Conservation (phyloP, 2,797 vertebrate genomes). For the Pipistrellus pipistrellus region DNA sequence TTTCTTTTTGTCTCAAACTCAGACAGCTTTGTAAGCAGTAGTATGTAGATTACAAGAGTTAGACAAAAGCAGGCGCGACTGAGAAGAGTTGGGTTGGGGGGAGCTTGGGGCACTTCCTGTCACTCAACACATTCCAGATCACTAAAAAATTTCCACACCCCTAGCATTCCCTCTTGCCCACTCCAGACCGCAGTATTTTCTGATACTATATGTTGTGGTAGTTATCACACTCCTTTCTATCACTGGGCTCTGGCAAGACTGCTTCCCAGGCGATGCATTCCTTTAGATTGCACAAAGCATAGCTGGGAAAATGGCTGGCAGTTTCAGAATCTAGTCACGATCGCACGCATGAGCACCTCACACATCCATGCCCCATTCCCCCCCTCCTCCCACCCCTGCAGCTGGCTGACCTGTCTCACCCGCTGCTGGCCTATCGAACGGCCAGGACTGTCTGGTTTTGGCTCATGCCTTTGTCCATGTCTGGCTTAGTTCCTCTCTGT, state of each 20-base stretch:
- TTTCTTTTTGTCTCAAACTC: slow-evolving; percentile 87
- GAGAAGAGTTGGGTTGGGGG: slow-evolving; percentile 80
- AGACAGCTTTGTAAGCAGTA: slow-evolving; percentile 86
- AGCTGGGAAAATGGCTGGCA: slow-evolving; percentile 87
- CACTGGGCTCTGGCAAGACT: slow-evolving; percentile 64
- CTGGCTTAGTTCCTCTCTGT: slow-evolving; percentile 95
- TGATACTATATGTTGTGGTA: slow-evolving; percentile 62
- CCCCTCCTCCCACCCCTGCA: slow-evolving; percentile 87
- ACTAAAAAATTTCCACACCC: slow-evolving; percentile 85
- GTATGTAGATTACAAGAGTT: slow-evolving; percentile 90
- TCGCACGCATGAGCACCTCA: slow-evolving; percentile 88
- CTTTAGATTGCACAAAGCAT: slow-evolving; percentile 84
- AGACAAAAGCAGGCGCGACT: slow-evolving; percentile 91
- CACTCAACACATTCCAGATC: slow-evolving; percentile 92
- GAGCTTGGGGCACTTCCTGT: slow-evolving; percentile 91
- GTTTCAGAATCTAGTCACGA: slow-evolving; percentile 86
- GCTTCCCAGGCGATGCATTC: slow-evolving; percentile 78
- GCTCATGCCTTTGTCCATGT: slow-evolving; percentile 96
- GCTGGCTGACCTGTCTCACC: slow-evolving; percentile 94
- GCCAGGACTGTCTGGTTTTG: slow-evolving; percentile 95
- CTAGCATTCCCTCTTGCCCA: slow-evolving; percentile 72
- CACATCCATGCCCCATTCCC: slow-evolving; percentile 82
- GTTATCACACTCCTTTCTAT: slow-evolving; percentile 53
- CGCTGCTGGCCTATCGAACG: slow-evolving; percentile 91
- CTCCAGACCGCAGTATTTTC: slow-evolving; percentile 67